Conservation (phyloP, 2,888 invertebrate genomes). For the Schizotus pectinicornis region DNA sequence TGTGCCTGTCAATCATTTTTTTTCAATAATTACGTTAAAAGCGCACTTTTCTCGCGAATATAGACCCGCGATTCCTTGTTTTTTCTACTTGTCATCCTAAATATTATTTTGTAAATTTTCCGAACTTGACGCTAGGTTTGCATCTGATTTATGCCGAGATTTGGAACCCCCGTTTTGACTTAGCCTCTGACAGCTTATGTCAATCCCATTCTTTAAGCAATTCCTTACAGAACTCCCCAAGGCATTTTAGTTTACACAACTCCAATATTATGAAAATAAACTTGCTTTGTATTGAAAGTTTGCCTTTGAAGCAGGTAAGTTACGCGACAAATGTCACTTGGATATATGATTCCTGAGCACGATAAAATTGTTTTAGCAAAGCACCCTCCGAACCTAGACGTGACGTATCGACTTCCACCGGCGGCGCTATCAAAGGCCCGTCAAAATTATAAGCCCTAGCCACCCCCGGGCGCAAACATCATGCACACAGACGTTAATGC, state of each 20-base stretch:
- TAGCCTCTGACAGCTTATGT: conserved; percentile 31
- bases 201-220: conserved; percentile 33
- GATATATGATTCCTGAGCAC: conserved; percentile 12
- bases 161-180: conserved; percentile 20
- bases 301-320: conserved; percentile 31
- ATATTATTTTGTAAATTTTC: background rate
- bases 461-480: too few relatives aligned
- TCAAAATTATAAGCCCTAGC: too few relatives aligned
- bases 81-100: background rate
- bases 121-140: conserved; percentile 18
- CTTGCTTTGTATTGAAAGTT: conserved; percentile 15
- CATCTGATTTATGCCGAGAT: conserved; percentile 31
- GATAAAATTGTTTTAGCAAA: background rate
- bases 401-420: too few relatives aligned
- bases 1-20: conserved; percentile 4
- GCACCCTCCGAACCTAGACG: too few relatives aligned
- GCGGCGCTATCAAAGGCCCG: too few relatives aligned
- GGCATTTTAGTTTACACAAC: conserved; percentile 32
- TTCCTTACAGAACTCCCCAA: conserved; percentile 25
- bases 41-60: background rate
- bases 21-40: conserved; percentile 8
- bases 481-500: too few relatives aligned
- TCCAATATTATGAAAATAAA: conserved; percentile 30
- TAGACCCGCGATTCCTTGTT: background rate
- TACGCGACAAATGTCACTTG: conserved; percentile 27